Conservation (phyloP, 2,113 vertebrate species). For the Tragelaphus buxtoni region DNA sequence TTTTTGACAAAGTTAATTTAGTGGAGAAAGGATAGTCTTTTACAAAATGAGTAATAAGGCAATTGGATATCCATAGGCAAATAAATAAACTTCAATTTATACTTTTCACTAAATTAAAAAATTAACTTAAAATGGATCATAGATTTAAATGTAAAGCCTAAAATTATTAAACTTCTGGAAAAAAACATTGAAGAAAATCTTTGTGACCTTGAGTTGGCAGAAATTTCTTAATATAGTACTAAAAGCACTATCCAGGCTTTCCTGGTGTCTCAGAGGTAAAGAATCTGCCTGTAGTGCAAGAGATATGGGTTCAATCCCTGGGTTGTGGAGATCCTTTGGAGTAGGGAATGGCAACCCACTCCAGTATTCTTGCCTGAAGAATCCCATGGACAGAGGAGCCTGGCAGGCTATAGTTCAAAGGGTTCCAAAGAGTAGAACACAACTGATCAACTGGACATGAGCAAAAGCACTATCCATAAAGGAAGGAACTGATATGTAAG, state of each 20-base stretch:
- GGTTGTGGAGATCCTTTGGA: background rate
- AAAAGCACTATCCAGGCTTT: background rate
- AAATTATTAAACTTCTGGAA: background rate
- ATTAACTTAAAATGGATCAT: background rate
- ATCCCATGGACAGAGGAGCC: background rate
- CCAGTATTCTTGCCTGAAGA: background rate
- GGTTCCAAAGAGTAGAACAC: background rate
- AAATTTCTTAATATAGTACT: background rate
- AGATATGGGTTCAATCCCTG: background rate
- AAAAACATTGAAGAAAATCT: background rate
- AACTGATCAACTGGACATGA: background rate
- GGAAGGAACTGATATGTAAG: background rate
- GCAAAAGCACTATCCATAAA: background rate
- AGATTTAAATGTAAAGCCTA: background rate
- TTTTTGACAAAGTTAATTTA: background rate
- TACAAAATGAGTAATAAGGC: background rate
- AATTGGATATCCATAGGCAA: background rate
- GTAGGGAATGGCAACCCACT: background rate
- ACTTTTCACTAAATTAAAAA: background rate
- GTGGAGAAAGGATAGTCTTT: background rate
- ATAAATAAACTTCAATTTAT: background rate
- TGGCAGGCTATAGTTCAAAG: background rate
- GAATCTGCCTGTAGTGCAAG: background rate
- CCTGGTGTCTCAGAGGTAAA: background rate
- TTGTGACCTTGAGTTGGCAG: background rate